Percentiles rank a stretch among this genome's conserved stretches.
These are phyloP conservation scores for Scotopteryx bipunctaria DNA, from an alignment of 2,888 invertebrate species.

Conservation along the genomic window DNA sequence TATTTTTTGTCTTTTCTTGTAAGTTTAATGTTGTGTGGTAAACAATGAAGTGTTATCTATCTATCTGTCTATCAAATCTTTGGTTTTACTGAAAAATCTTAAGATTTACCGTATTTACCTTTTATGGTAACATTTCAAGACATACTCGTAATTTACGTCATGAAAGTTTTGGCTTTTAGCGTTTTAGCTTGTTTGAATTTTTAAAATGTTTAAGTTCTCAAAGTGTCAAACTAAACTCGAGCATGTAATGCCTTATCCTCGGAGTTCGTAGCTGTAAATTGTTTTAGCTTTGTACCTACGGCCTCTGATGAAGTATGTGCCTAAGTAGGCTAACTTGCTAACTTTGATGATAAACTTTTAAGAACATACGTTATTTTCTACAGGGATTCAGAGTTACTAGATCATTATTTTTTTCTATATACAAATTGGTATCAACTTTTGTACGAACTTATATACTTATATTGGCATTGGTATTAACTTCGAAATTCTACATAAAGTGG, in stretches of 20 bases:
- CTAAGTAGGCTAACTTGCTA: slow-evolving; percentile 22
- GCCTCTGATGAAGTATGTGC: slow-evolving; percentile 22
- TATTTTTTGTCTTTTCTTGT: too few relatives aligned
- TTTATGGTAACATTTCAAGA: too few relatives aligned
- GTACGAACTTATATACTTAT: too few relatives aligned
- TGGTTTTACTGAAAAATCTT: too few relatives aligned
- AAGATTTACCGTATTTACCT: too few relatives aligned
- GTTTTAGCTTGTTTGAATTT: slow-evolving; percentile 24
- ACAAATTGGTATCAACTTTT: not conserved
- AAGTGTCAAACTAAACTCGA: slow-evolving; percentile 20
- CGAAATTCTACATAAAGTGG: too few relatives aligned
- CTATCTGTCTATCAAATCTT: too few relatives aligned
- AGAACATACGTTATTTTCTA: slow-evolving; percentile 7
- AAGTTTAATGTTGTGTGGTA: too few relatives aligned
- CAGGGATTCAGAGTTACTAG: not conserved
- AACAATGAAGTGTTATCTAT: too few relatives aligned
- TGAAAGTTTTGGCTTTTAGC: slow-evolving; percentile 5
- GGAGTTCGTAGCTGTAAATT: slow-evolving; percentile 24
- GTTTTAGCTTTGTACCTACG: slow-evolving; percentile 19
- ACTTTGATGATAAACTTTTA: slow-evolving; percentile 16
- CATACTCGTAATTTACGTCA: too few relatives aligned
- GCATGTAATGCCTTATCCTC: slow-evolving; percentile 9
- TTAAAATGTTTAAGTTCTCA: slow-evolving; percentile 25
- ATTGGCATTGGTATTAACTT: too few relatives aligned
- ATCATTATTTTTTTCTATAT: too few relatives aligned